These are phyloP conservation scores for Chrysopa pallens DNA, from an alignment of 1,140 invertebrate genomes.

Conservation along the genomic window DNA sequence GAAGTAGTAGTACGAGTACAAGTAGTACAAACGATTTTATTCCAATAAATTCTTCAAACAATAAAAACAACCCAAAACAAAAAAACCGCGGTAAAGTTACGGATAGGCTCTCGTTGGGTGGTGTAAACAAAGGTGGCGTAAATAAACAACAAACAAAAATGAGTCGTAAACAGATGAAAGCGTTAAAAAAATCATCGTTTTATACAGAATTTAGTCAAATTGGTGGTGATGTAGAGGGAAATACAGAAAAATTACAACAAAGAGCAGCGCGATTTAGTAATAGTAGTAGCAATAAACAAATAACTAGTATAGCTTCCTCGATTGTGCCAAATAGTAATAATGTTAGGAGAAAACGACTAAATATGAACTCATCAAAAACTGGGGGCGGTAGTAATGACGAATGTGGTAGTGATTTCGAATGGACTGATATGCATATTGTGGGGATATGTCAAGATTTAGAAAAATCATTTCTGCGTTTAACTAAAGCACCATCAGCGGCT, in stretches of 20 bases:
- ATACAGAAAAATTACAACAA: conserved; percentile 58
- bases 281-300: conserved; percentile 5
- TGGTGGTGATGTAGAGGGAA: conserved; percentile 39
- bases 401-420: conserved; percentile 42
- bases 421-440: conserved; percentile 73
- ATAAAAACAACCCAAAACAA: conserved; percentile 27
- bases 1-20: conserved; percentile 8
- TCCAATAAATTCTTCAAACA: conserved; percentile 1
- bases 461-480: conserved; percentile 86
- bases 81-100: conserved; percentile 17
- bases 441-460: conserved; percentile 85
- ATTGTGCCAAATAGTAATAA: conserved; percentile 17
- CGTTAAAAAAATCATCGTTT: conserved; percentile 40
- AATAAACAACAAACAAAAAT: conserved; percentile 18
- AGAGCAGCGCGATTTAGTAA: conserved; percentile 67
- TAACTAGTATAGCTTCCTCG: conserved; percentile 24
- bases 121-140: conserved; percentile 7
- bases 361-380: conserved; percentile 33
- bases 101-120: conserved; percentile 17
- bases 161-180: conserved; percentile 33
- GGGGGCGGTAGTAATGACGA: conserved; percentile 15
- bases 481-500: conserved; percentile 83
- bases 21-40: too few species aligned
- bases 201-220: conserved; percentile 47
- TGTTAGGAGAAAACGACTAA: conserved; percentile 20